Evolutionary conservation across 2,888 invertebrate species (phyloP).

Genomic region (Ophion slaviceki): DNA sequence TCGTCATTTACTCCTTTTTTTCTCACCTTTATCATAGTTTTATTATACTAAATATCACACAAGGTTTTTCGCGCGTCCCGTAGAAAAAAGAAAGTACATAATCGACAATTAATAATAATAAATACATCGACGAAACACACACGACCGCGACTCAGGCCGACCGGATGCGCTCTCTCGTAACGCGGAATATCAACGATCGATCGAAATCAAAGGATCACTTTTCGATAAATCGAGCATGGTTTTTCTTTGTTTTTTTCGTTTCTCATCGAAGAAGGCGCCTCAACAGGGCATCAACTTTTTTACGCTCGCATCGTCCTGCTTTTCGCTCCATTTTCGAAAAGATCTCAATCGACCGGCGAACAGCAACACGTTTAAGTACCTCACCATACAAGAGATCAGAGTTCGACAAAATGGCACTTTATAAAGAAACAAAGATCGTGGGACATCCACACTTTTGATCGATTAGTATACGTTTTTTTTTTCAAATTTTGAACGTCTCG

Average conservation of each 20-base stretch:
- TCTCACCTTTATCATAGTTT: conserved; percentile 10
- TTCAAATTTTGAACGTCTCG: neutral
- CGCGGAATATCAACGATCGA: conserved; percentile 45
- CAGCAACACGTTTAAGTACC: conserved; percentile 42
- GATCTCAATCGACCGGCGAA: conserved; percentile 12
- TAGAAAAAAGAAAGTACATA: conserved; percentile 46
- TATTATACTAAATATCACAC: conserved; percentile 79
- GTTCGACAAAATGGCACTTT: conserved; percentile 36
- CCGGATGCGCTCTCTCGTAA: conserved; percentile 36
- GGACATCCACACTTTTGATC: neutral
- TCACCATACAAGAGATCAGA: conserved; percentile 19
- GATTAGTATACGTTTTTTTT: neutral
- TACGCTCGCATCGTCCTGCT: neutral
- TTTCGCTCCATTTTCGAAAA: neutral
- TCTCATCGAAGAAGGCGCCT: neutral
- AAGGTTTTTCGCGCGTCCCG: conserved; percentile 68
- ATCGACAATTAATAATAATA: conserved; percentile 59
- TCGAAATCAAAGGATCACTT: conserved; percentile 15
- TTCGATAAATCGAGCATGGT: conserved; percentile 15
- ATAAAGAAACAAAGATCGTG: neutral
- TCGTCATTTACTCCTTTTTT: conserved; percentile 60
- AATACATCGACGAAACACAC: conserved; percentile 60
- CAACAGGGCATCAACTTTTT: neutral
- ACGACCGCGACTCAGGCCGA: conserved; percentile 45
- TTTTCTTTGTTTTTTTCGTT: conserved; percentile 7